Evolutionary conservation across 1,140 invertebrate species (phyloP).

Genomic region (Metopolophium dirhodum): DNA sequence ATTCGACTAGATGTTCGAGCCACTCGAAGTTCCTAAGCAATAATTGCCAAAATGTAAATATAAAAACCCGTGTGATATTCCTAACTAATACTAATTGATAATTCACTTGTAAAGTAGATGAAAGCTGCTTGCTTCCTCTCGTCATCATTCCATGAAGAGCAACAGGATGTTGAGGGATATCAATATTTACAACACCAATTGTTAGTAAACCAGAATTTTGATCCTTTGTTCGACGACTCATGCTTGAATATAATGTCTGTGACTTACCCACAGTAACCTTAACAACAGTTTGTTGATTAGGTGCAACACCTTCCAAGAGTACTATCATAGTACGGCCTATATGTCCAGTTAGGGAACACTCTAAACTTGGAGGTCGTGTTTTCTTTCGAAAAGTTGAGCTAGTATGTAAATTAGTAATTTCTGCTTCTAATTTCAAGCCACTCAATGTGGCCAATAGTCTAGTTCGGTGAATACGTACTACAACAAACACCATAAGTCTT

Average conservation of each 20-base stretch:
- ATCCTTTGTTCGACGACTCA: slow-evolving; percentile 78
- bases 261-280: slow-evolving; percentile 91
- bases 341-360: slow-evolving; percentile 88
- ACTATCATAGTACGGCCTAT: slow-evolving; percentile 92
- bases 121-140: slow-evolving; percentile 88
- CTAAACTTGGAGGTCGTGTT: slow-evolving; percentile 73
- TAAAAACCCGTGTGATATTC: not conserved
- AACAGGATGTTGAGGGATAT: slow-evolving; percentile 96
- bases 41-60: not conserved
- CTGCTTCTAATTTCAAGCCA: slow-evolving; percentile 89
- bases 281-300: slow-evolving; percentile 93
- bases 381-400: slow-evolving; percentile 81
- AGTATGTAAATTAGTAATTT: slow-evolving; percentile 83
- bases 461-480: slow-evolving; percentile 87
- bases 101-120: slow-evolving; percentile 81
- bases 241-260: slow-evolving; percentile 86
- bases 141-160: slow-evolving; percentile 97
- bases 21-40: slow-evolving; percentile 73
- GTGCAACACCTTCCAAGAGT: slow-evolving; percentile 85
- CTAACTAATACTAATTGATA: not conserved
- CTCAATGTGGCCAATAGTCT: slow-evolving; percentile 88
- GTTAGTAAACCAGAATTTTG: slow-evolving; percentile 87
- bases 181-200: slow-evolving; percentile 87
- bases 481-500: slow-evolving; percentile 80
- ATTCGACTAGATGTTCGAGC: slow-evolving; percentile 78